Evolutionary conservation across 1,140 invertebrate species (phyloP).

Genomic region (Elymnias hypermnestra): DNA sequence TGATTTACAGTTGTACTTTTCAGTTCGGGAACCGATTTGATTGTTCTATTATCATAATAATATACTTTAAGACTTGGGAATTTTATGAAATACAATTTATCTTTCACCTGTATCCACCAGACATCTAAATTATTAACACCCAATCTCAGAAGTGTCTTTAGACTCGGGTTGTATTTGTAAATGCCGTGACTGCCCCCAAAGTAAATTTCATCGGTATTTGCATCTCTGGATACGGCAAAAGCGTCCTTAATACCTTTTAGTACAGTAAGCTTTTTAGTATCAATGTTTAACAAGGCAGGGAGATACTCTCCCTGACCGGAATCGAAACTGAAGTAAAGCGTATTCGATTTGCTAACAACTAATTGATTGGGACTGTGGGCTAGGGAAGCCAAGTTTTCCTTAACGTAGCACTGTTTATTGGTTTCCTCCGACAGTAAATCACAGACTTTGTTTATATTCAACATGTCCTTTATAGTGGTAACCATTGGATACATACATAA

Average conservation of each 20-base stretch:
- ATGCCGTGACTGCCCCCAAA: conserved; percentile 60
- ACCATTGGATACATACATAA: not conserved
- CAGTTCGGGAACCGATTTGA: conserved; percentile 28
- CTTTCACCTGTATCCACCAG: conserved; percentile 57
- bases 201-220: conserved; percentile 36
- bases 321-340: conserved; percentile 60
- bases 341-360: conserved; percentile 48
- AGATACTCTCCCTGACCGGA: conserved; percentile 49
- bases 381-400: conserved; percentile 39
- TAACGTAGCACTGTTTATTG: conserved; percentile 38
- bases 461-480: conserved; percentile 6
- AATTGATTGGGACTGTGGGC: conserved; percentile 58
- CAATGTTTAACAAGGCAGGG: conserved; percentile 39
- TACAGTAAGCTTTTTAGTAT: conserved; percentile 44
- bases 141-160: conserved; percentile 35
- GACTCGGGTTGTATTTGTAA: conserved; percentile 41
- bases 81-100: conserved; percentile 48
- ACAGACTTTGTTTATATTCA: conserved; percentile 28
- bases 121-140: conserved; percentile 44
- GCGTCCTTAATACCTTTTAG: conserved; percentile 58
- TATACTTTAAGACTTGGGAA: conserved; percentile 51
- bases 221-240: conserved; percentile 49
- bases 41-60: conserved; percentile 37
- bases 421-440: conserved; percentile 35
- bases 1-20: conserved; percentile 39